phyloP scores from a whole-genome alignment of 2,113 vertebrate species.

The Calonectris borealis region DNA sequence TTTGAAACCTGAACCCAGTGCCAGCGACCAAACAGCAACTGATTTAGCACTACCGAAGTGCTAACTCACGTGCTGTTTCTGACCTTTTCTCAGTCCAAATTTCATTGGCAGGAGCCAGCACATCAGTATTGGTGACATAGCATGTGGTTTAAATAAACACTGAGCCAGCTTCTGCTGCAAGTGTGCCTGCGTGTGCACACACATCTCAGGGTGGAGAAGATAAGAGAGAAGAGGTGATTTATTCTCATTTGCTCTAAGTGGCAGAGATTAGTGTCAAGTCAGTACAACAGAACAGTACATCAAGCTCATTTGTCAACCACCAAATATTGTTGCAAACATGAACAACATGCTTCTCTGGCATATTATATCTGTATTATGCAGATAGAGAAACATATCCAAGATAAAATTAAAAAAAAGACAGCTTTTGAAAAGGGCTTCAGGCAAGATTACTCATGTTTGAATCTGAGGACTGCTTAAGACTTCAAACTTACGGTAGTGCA shows the following conservation, averaged over 20 bases:
- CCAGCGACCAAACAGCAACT: not conserved
- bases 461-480: constrained; percentile 47
- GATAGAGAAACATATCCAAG: constrained; percentile 47
- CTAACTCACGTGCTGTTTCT: not conserved
- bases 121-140: not conserved
- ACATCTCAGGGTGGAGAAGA: constrained; percentile 3
- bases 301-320: constrained; percentile 70
- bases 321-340: constrained; percentile 65
- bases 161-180: not conserved
- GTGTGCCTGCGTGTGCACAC: not conserved
- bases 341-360: constrained; percentile 59
- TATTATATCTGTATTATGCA: constrained; percentile 55
- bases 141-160: not conserved
- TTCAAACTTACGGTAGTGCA: constrained; percentile 73
- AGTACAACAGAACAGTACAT: constrained; percentile 58
- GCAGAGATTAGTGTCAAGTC: constrained; percentile 68
- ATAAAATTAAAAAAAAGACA: constrained; percentile 16
- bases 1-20: not conserved
- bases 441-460: constrained; percentile 52
- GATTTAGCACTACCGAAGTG: not conserved
- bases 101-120: not conserved
- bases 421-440: constrained; percentile 51
- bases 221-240: constrained; percentile 57
- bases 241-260: constrained; percentile 65
- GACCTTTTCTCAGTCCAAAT: not conserved